Conservation (phyloP, 1,140 invertebrate genomes). For the Brachionus calyciflorus region DNA sequence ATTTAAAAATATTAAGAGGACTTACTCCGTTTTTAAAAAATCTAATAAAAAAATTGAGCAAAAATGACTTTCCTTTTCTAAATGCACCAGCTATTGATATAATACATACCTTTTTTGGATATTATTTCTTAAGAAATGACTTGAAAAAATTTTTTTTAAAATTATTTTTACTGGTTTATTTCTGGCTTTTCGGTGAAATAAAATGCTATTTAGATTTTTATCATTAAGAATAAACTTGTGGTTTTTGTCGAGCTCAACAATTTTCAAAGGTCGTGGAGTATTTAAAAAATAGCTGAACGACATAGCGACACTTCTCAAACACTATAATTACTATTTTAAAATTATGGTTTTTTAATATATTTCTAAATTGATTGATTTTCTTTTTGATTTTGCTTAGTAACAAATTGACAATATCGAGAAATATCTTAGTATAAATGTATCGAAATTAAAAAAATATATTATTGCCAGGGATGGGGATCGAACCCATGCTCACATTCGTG, state of each 20-base stretch:
- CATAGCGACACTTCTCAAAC: too few species aligned
- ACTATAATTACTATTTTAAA: too few species aligned
- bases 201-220: neutral
- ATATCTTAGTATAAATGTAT: too few species aligned
- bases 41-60: constrained; percentile 85
- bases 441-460: neutral
- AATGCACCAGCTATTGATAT: constrained; percentile 93
- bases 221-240: constrained; percentile 35
- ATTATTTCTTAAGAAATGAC: too few species aligned
- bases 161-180: constrained; percentile 6
- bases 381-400: too few species aligned
- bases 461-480: constrained; percentile 29
- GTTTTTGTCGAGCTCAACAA: neutral
- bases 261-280: constrained; percentile 1
- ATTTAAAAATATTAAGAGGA: neutral
- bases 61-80: constrained; percentile 90
- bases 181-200: constrained; percentile 11
- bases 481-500: constrained; percentile 38
- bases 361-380: too few species aligned
- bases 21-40: constrained; percentile 65
- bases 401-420: too few species aligned
- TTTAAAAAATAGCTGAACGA: neutral
- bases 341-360: too few species aligned
- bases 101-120: constrained; percentile 74
- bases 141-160: neutral